Evolutionary conservation across 2,888 invertebrate genomes (phyloP).

Genomic region (Xestoiulus laeticollis): DNA sequence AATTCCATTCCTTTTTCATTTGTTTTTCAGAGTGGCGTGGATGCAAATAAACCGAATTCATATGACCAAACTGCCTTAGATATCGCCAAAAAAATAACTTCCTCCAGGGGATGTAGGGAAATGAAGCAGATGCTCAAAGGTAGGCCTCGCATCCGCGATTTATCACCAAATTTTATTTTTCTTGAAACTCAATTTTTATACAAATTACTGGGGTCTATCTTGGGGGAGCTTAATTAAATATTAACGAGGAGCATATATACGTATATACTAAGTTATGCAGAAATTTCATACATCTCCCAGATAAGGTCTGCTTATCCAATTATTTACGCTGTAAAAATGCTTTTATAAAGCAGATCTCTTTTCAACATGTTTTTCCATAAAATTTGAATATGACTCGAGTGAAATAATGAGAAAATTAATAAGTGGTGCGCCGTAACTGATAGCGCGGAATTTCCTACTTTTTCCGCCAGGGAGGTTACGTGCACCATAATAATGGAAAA

Average conservation of each 20-base stretch:
- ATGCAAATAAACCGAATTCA: conserved; percentile 65
- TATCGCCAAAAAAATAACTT: conserved; percentile 65
- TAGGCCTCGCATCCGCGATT: conserved; percentile 57
- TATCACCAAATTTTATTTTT: background rate
- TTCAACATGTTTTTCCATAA: background rate
- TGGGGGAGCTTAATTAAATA: conserved; percentile 2
- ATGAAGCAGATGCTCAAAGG: conserved; percentile 67
- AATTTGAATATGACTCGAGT: background rate
- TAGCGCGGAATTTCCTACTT: background rate
- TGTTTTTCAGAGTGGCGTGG: conserved; percentile 64
- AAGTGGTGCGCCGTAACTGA: background rate
- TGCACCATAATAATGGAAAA: no score
- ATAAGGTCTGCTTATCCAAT: conserved; percentile 2
- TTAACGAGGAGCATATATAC: background rate
- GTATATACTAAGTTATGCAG: background rate
- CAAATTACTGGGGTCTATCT: background rate
- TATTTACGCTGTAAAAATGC: background rate
- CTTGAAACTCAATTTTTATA: background rate
- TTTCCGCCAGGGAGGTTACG: background rate
- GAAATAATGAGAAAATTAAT: background rate
- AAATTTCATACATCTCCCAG: background rate
- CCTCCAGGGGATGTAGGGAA: conserved; percentile 62
- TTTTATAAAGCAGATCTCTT: background rate
- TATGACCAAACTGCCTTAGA: conserved; percentile 66
- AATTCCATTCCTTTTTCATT: background rate